Evolutionary conservation across 2,113 vertebrate genomes (phyloP).

Genomic region (Anser cygnoides): DNA sequence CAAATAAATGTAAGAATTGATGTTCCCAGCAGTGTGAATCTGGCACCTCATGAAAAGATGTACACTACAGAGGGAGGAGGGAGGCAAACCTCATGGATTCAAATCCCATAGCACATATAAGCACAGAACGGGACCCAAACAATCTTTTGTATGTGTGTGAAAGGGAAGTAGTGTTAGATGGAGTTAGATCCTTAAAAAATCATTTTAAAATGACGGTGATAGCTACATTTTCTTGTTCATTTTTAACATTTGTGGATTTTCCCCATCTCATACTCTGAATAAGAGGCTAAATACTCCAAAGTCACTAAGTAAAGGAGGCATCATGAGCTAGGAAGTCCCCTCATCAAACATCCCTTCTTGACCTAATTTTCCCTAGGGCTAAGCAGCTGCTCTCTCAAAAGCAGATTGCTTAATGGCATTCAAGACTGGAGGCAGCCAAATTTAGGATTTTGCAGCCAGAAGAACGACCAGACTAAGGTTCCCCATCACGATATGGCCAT

Average conservation of each 20-base stretch:
- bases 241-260: not conserved
- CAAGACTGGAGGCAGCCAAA: slow-evolving; percentile 16
- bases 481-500: not conserved
- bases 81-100: not conserved
- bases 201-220: not conserved
- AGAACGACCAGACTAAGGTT: not conserved
- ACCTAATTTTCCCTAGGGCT: slow-evolving; percentile 40
- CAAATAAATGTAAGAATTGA: not conserved
- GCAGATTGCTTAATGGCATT: slow-evolving; percentile 43
- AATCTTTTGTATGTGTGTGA: rapidly evolving
- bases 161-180: not conserved
- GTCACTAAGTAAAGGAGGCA: not conserved
- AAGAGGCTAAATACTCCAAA: not conserved
- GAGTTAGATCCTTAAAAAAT: not conserved
- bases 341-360: slow-evolving; percentile 6
- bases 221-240: not conserved
- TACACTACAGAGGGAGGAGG: not conserved
- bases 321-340: not conserved
- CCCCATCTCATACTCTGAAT: not conserved
- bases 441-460: slow-evolving; percentile 7
- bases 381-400: slow-evolving; percentile 25
- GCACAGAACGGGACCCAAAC: not conserved
- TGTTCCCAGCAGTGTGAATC: not conserved
- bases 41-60: not conserved
- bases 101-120: not conserved